Conservation (phyloP, 2,113 vertebrate species). For the Scytalopus superciliaris region DNA sequence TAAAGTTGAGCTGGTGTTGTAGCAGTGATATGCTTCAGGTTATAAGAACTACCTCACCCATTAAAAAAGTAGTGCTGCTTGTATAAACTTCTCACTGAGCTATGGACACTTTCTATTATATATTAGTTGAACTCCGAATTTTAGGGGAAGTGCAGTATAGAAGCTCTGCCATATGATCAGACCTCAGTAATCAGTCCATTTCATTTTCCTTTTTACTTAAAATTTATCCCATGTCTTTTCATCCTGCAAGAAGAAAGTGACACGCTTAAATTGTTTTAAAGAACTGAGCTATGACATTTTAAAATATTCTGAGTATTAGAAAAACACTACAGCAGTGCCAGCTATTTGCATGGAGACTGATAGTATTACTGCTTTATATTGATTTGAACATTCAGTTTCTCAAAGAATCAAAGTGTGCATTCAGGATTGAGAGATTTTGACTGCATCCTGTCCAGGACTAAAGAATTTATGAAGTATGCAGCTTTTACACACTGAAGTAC, state of each 20-base stretch:
- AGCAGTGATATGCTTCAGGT: neutral
- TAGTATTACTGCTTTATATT: neutral
- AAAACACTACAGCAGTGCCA: neutral
- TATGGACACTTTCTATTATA: neutral
- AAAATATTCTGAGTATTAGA: neutral
- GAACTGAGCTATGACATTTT: neutral
- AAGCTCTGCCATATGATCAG: neutral
- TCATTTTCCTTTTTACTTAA: neutral
- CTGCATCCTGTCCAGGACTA: neutral
- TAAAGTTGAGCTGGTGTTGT: neutral
- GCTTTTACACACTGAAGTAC: neutral
- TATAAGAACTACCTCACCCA: neutral
- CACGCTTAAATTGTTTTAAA: neutral
- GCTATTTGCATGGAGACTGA: neutral
- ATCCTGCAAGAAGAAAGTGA: neutral
- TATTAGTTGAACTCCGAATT: neutral
- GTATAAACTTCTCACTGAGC: neutral
- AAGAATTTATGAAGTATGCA: neutral
- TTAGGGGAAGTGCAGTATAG: neutral
- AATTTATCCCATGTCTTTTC: neutral
- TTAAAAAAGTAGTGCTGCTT: neutral
- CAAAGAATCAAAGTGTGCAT: neutral
- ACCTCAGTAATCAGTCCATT: neutral
- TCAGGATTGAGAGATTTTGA: neutral
- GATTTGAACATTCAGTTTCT: neutral